These are phyloP conservation scores for Drosophila kepulauana DNA, from an alignment of 1,140 invertebrate species.

Conservation along the genomic window DNA sequence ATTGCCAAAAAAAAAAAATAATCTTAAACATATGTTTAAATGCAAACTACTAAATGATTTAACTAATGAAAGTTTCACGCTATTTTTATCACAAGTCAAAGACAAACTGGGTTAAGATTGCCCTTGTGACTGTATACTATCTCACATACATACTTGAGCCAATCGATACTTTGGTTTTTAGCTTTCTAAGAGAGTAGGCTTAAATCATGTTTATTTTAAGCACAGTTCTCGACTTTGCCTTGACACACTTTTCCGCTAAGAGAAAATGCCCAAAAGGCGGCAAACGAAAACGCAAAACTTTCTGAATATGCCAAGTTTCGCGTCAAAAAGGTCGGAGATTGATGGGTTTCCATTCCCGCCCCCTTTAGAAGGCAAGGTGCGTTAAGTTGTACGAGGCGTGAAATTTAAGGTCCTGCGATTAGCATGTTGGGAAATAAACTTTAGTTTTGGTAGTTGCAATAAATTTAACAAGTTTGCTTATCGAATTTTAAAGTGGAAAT, in stretches of 20 bases:
- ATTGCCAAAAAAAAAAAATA: no score
- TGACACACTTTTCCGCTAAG: conserved; percentile 59
- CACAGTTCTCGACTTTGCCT: conserved; percentile 38
- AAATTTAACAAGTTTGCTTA: conserved; percentile 10
- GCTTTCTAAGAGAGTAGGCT: conserved; percentile 14
- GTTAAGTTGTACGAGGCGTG: conserved; percentile 19
- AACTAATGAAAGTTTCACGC: not conserved
- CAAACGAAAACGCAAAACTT: conserved; percentile 38
- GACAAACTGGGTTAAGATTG: not conserved
- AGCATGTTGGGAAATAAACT: conserved; percentile 20
- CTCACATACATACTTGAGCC: not conserved
- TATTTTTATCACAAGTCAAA: not conserved
- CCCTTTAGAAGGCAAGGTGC: not conserved
- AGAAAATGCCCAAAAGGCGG: conserved; percentile 35
- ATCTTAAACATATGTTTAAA: no score
- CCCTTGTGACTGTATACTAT: not conserved
- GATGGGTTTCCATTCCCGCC: conserved; percentile 23
- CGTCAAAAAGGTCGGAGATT: conserved; percentile 53
- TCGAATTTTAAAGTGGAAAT: conserved; percentile 25
- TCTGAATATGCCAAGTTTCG: conserved; percentile 31
- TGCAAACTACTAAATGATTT: no score
- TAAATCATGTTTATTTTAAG: conserved; percentile 68
- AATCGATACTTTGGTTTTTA: conserved; percentile 52
- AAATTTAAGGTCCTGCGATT: conserved; percentile 37
- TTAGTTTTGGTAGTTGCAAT: conserved; percentile 6